Evolutionary conservation across 2,113 vertebrate genomes (phyloP).

Genomic region (Trochalopteron elliotii): DNA sequence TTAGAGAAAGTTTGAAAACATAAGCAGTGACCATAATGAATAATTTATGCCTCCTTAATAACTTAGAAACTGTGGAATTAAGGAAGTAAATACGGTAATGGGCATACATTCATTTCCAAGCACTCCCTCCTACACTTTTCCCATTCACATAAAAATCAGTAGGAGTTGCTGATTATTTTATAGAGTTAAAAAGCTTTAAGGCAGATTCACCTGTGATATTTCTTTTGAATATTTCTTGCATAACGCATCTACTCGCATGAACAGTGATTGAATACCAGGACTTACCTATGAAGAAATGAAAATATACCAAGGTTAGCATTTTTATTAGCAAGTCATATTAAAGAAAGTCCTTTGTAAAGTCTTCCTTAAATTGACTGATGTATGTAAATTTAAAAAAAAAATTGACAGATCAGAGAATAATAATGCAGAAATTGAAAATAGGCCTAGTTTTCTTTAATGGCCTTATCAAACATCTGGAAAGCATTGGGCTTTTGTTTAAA

Average conservation of each 20-base stretch:
- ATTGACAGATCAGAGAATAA: background rate
- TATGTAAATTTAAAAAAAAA: background rate
- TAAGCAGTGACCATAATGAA: background rate
- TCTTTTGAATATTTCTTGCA: slow-evolving; percentile 82
- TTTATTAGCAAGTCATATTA: background rate
- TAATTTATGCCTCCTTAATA: background rate
- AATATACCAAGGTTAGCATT: background rate
- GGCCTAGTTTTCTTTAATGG: background rate
- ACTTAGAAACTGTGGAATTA: background rate
- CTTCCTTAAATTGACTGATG: background rate
- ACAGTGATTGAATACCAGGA: slow-evolving; percentile 84
- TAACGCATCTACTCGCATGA: slow-evolving; percentile 78
- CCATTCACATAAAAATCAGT: background rate
- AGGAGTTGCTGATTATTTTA: background rate
- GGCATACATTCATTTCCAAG: background rate
- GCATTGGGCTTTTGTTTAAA: background rate
- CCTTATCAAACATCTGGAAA: background rate
- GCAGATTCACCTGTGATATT: slow-evolving; percentile 80
- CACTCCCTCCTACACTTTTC: background rate
- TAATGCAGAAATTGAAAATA: background rate
- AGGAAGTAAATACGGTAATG: background rate
- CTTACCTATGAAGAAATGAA: slow-evolving; percentile 78
- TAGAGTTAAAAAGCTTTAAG: background rate
- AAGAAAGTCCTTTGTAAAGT: background rate
- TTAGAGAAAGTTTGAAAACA: slow-evolving; percentile 15